Base-by-base conservation (phyloP, 2,797 vertebrate genomes). In the Perodicticus potto region DNA sequence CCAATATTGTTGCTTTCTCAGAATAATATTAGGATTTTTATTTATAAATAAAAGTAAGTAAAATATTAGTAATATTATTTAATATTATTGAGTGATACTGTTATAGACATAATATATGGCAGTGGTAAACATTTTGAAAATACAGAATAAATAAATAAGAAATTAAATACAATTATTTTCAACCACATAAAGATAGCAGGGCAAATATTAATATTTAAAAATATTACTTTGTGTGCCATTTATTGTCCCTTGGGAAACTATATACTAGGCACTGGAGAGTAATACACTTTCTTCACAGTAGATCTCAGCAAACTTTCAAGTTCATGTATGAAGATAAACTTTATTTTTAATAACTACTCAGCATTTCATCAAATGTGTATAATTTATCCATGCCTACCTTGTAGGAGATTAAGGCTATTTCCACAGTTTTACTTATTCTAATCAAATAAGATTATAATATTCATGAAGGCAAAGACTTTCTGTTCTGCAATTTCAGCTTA, bases 161-260 rank as follows among this genome's bases (percentile, higher is more conserved):
- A 93, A 93, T 67, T 81, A 57, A 40, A 85, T 93, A 16, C 49
- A 53, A 16, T 89, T 70, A 14, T 81, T 55, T 73, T 65, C 2
- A 80, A 73, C 8, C 32, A 77, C n/a, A 19, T 17, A 69, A 83
- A 70, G 34, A 43, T 69, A 53, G 17, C 1, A 73, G 16, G 16
- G 45, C 23, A 83, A n/a, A 61, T 43, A 83, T 77, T 53, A 55
- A 53, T 77, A 91, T 87, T 82, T 82, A 22, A 83, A 91, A 83
- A 45, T 77, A 72, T 88, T 91, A 19, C 57, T 72, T 90, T 76
- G 2, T 40, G 29, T 93, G 4, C 16, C 20, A 61, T 27, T 61
- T 74, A 37, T 20, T 29, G 3, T 74, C 86, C 57, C 63, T 94
- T 72, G 7, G n/a, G n/a, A 85, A 72, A 81, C 19, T 32, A 32